Conservation (phyloP, 2,888 invertebrate genomes). For the Eucera pruinosa region DNA sequence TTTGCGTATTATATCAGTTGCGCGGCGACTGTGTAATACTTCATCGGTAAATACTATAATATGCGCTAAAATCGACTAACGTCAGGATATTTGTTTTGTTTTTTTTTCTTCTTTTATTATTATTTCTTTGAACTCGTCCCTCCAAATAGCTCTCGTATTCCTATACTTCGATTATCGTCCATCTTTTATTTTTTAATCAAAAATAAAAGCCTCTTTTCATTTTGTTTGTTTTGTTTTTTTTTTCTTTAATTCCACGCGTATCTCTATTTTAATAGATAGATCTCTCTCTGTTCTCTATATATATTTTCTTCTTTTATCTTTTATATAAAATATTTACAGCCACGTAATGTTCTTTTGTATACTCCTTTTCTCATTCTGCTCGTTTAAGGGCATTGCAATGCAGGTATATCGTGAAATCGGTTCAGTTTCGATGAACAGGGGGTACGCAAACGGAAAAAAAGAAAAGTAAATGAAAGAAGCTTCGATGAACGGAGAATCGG, state of each 20-base stretch:
- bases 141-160: neutral
- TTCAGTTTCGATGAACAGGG: no score
- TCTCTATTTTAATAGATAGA: slow-evolving; percentile 52
- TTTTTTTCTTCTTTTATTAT: no score
- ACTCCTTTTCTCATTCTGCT: slow-evolving; percentile 18
- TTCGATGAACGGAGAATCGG: no score
- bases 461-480: no score
- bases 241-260: slow-evolving; percentile 51
- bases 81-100: slow-evolving; percentile 51
- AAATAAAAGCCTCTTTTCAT: slow-evolving; percentile 52
- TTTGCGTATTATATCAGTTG: slow-evolving; percentile 13
- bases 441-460: neutral
- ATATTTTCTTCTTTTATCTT: slow-evolving; percentile 30
- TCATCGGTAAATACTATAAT: slow-evolving; percentile 46
- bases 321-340: slow-evolving; percentile 58
- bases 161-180: slow-evolving; percentile 34
- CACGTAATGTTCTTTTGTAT: slow-evolving; percentile 36
- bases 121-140: slow-evolving; percentile 10
- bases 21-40: slow-evolving; percentile 33
- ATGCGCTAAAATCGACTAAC: slow-evolving; percentile 33
- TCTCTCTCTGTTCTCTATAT: slow-evolving; percentile 45
- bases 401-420: slow-evolving; percentile 23
- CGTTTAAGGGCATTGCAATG: slow-evolving; percentile 33
- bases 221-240: no score
- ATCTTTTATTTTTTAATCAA: slow-evolving; percentile 38